Percentiles rank a stretch among this genome's conserved stretches.
Conservation (phyloP, 2,113 vertebrate species). For the Callorhinus ursinus region DNA sequence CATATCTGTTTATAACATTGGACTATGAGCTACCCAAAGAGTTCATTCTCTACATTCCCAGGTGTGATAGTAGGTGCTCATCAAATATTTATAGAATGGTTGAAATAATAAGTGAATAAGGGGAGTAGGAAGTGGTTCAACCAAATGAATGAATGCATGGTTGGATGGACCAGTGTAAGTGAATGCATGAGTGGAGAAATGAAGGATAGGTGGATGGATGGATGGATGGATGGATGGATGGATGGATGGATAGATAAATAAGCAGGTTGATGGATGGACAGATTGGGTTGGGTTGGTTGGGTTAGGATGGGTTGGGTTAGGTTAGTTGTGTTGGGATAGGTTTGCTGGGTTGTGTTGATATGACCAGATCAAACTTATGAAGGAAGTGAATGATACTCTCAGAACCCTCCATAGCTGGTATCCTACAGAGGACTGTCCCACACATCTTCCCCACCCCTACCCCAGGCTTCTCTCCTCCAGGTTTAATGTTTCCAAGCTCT, state of each 20-base stretch:
- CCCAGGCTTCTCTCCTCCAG: neutral
- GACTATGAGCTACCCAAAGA: neutral
- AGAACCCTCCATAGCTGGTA: neutral
- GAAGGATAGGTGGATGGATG: rapidly evolving
- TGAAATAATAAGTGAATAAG: neutral
- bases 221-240: neutral
- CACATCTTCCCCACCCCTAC: too few relatives aligned
- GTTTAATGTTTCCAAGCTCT: neutral
- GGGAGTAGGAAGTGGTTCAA: neutral
- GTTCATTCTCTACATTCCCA: neutral
- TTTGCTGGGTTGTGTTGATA: neutral
- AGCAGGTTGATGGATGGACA: rapidly evolving
- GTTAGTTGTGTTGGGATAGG: neutral
- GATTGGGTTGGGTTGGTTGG: neutral
- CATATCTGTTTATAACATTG: neutral
- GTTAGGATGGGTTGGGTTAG: neutral
- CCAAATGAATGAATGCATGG: neutral
- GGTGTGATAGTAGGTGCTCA: neutral
- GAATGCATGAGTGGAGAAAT: neutral
- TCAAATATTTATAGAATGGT: neutral
- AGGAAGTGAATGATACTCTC: neutral
- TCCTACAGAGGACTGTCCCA: neutral
- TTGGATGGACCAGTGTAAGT: neutral
- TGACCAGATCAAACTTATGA: neutral
- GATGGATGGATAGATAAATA: neutral